phyloP scores from a whole-genome alignment of 2,888 invertebrate species.

The Axea sp. region DNA sequence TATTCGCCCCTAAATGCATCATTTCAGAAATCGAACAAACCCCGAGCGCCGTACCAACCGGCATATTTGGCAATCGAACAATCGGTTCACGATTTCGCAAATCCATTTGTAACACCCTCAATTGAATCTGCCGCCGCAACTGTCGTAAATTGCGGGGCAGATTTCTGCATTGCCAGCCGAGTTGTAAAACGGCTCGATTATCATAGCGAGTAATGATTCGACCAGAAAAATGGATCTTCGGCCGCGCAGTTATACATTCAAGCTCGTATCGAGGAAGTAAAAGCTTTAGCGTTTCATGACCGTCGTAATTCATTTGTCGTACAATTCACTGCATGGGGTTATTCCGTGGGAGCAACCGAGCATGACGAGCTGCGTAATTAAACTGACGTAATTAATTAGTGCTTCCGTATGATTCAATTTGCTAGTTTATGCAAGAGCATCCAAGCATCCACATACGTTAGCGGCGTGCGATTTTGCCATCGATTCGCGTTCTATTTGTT shows the following conservation, averaged over 20 bases:
- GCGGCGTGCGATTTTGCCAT: slow-evolving; percentile 41
- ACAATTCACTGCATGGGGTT: slow-evolving; percentile 58
- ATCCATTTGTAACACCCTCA: background rate
- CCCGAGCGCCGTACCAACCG: no score
- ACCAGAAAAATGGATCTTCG: slow-evolving; percentile 47
- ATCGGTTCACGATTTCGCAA: background rate
- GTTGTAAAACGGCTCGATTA: background rate
- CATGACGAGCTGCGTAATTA: slow-evolving; percentile 61
- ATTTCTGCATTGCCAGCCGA: slow-evolving; percentile 7
- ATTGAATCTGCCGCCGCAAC: slow-evolving; percentile 5
- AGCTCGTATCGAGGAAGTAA: slow-evolving; percentile 54
- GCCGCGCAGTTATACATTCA: slow-evolving; percentile 27
- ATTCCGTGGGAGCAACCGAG: slow-evolving; percentile 51
- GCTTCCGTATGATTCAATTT: slow-evolving; percentile 60
- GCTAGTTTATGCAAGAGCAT: slow-evolving; percentile 58
- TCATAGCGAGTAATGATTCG: background rate
- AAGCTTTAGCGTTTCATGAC: slow-evolving; percentile 61
- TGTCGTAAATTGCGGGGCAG: slow-evolving; percentile 2
- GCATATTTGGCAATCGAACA: no score
- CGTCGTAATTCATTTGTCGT: slow-evolving; percentile 61
- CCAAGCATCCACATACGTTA: slow-evolving; percentile 34
- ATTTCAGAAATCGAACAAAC: no score
- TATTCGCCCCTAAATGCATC: no score
- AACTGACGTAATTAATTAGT: slow-evolving; percentile 64
- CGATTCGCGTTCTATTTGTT: slow-evolving; percentile 16